phyloP scores from a whole-genome alignment of 2,797 vertebrate genomes.

The Rhinogobio ventralis region DNA sequence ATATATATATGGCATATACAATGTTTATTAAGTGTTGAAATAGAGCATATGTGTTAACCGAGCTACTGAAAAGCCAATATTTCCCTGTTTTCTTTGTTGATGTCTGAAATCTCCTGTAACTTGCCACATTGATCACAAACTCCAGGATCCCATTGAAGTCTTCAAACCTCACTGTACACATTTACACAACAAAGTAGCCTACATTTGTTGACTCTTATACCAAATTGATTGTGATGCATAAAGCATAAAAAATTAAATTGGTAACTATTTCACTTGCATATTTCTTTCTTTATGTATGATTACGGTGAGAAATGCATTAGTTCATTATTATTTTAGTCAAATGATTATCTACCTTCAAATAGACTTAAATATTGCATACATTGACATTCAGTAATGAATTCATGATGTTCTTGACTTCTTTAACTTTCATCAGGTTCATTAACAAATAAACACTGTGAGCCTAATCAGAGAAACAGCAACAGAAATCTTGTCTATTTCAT shows the following conservation, averaged over 20 bases:
- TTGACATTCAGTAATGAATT: background rate
- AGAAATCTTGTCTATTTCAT: background rate
- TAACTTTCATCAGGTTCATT: background rate
- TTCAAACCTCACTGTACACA: too few species aligned
- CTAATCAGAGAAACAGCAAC: background rate
- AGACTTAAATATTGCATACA: background rate
- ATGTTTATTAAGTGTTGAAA: too few species aligned
- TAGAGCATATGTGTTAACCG: too few species aligned
- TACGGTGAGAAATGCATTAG: background rate
- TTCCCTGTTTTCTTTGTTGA: too few species aligned
- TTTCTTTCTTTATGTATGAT: background rate
- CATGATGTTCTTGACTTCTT: background rate
- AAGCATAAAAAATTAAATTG: background rate
- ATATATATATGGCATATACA: too few species aligned
- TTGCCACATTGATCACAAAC: too few species aligned
- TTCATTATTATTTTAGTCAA: background rate
- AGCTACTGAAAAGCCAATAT: too few species aligned
- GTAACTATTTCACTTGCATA: background rate
- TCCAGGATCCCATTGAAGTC: too few species aligned
- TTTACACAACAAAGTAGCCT: too few species aligned
- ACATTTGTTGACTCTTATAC: too few species aligned
- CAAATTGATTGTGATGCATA: too few species aligned
- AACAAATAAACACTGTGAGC: background rate
- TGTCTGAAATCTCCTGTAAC: too few species aligned
- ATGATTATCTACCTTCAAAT: background rate